These are phyloP conservation scores for Todiramphus chloris DNA, from an alignment of 2,113 vertebrate genomes.

Conservation along the genomic window DNA sequence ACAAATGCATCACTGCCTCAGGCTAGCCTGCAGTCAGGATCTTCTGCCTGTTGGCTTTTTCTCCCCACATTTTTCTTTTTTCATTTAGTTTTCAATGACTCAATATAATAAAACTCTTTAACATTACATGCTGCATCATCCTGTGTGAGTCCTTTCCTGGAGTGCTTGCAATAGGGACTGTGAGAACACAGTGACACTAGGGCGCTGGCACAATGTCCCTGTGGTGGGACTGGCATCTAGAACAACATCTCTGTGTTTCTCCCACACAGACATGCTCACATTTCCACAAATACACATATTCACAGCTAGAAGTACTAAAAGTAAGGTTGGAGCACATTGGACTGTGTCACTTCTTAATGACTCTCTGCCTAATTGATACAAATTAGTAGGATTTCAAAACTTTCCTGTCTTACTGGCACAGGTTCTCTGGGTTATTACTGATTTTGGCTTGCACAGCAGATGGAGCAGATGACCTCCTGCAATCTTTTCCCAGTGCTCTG, in stretches of 20 bases:
- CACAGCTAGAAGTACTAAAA: neutral
- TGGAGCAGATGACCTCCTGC: neutral
- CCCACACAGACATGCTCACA: neutral
- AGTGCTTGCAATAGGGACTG: neutral
- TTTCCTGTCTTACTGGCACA: neutral
- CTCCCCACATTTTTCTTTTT: slow-evolving; percentile 17
- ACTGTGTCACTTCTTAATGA: neutral
- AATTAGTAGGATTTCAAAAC: neutral
- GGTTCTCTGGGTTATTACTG: neutral
- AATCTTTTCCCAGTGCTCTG: neutral
- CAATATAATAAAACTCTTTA: slow-evolving; percentile 15
- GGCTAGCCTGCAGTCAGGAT: slow-evolving; percentile 15
- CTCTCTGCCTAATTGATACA: neutral
- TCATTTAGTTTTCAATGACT: slow-evolving; percentile 31
- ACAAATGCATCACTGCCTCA: slow-evolving; percentile 45
- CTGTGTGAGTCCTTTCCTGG: neutral
- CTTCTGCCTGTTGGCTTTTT: slow-evolving; percentile 23
- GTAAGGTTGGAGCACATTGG: neutral
- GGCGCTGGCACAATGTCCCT: neutral
- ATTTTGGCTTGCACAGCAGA: neutral
- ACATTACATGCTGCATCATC: neutral
- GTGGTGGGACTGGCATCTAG: neutral
- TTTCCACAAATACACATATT: neutral
- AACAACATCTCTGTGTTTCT: neutral
- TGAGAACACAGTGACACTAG: neutral